Evolutionary conservation across 2,113 vertebrate species (phyloP).

Genomic region (Platichthys flesus): DNA sequence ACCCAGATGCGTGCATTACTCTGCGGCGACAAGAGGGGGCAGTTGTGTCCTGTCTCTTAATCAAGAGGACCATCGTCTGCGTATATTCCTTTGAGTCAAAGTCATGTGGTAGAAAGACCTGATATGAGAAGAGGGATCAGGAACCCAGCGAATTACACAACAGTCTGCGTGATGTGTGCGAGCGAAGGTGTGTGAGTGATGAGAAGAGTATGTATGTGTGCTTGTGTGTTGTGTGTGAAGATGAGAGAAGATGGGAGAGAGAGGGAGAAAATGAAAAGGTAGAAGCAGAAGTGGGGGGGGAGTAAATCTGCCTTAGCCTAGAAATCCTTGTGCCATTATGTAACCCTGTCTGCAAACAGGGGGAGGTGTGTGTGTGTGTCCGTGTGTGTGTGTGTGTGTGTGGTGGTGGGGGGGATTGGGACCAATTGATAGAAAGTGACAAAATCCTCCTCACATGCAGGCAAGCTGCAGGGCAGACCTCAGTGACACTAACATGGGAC

Average conservation of each 20-base stretch:
- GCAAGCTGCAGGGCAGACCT: constrained; percentile 65
- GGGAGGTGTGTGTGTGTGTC: constrained; percentile 21
- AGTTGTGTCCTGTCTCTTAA: constrained; percentile 55
- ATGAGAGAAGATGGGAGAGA: constrained; percentile 16
- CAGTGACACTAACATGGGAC: constrained; percentile 58
- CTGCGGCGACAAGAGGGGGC: constrained; percentile 74
- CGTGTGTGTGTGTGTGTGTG: no score
- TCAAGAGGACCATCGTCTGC: not conserved
- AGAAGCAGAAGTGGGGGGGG: constrained; percentile 39
- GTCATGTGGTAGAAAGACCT: constrained; percentile 48
- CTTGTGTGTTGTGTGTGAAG: constrained; percentile 15
- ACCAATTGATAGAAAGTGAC: constrained; percentile 74
- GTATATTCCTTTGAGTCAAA: constrained; percentile 23
- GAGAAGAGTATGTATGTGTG: constrained; percentile 4
- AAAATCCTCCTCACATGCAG: constrained; percentile 65
- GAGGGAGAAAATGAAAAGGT: constrained; percentile 26
- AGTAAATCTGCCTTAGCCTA: constrained; percentile 60
- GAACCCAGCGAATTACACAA: constrained; percentile 61
- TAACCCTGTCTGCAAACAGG: constrained; percentile 66
- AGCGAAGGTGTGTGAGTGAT: constrained; percentile 48
- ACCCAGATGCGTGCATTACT: constrained; percentile 31
- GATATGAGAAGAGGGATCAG: constrained; percentile 49
- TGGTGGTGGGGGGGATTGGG: constrained; percentile 12
- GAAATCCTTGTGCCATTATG: constrained; percentile 71
- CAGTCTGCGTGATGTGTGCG: constrained; percentile 39